phyloP scores from a whole-genome alignment of 2,113 vertebrate genomes.

The Dissostichus mawsoni region DNA sequence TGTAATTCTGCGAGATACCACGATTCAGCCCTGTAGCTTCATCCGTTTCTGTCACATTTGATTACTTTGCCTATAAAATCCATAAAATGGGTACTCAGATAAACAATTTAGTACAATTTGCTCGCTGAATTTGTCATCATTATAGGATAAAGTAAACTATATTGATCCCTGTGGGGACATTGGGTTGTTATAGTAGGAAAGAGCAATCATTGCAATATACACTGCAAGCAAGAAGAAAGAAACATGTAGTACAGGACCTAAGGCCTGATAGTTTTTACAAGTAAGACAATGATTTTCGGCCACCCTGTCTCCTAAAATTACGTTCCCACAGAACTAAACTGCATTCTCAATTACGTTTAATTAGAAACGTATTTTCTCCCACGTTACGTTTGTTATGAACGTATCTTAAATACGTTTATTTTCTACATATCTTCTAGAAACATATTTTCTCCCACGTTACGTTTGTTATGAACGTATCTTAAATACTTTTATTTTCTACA shows the following conservation, averaged over 20 bases:
- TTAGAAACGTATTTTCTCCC: too few relatives aligned
- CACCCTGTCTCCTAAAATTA: too few relatives aligned
- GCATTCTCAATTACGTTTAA: too few relatives aligned
- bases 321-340: too few relatives aligned
- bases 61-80: conserved; percentile 55
- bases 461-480: too few relatives aligned
- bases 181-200: conserved; percentile 33
- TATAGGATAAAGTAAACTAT: conserved; percentile 33
- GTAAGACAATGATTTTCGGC: conserved; percentile 1
- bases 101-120: conserved; percentile 46
- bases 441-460: too few relatives aligned
- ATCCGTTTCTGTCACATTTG: conserved; percentile 51
- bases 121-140: conserved; percentile 41
- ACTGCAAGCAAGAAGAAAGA: neutral
- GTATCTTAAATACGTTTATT: too few relatives aligned
- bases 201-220: conserved; percentile 25
- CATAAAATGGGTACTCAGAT: conserved; percentile 37
- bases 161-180: conserved; percentile 48
- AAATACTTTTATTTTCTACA: too few relatives aligned
- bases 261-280: neutral
- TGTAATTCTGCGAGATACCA: conserved; percentile 10
- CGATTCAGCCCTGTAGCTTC: neutral
- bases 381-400: too few relatives aligned
- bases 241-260: neutral
- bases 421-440: too few relatives aligned